A percentile compares a stretch with the other conserved stretches of the same genome.
Conservation (phyloP, 2,888 invertebrate species). For the Eledone cirrhosa region DNA sequence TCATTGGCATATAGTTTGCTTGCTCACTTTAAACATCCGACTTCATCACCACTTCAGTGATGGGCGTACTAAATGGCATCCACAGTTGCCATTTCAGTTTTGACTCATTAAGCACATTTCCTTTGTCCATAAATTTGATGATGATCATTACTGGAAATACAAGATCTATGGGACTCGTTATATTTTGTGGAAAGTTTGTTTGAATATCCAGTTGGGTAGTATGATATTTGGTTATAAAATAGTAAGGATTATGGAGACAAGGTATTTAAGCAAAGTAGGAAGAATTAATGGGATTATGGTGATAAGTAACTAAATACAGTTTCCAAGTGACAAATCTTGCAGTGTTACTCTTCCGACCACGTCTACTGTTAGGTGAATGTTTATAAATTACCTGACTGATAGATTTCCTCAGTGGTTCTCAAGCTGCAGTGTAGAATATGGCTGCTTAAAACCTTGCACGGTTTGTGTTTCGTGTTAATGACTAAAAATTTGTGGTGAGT, state of each 20-base stretch:
- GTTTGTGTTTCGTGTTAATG: slow-evolving; percentile 29
- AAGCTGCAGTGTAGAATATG: slow-evolving; percentile 29
- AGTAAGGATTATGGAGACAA: slow-evolving; percentile 37
- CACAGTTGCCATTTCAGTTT: not conserved
- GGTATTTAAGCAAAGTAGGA: slow-evolving; percentile 34
- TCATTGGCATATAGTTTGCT: slow-evolving; percentile 31
- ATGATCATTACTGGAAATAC: slow-evolving; percentile 20
- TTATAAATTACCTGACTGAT: slow-evolving; percentile 14
- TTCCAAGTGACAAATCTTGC: slow-evolving; percentile 21
- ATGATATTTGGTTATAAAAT: slow-evolving; percentile 36
- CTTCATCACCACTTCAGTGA: slow-evolving; percentile 25
- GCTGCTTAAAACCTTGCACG: slow-evolving; percentile 32
- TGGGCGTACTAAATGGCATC: not conserved
- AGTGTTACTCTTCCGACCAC: not conserved
- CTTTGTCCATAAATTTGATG: slow-evolving; percentile 34
- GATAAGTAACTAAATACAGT: slow-evolving; percentile 14
- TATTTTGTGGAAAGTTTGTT: slow-evolving; percentile 36
- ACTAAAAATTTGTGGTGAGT: slow-evolving; percentile 30
- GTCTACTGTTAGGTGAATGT: slow-evolving; percentile 9
- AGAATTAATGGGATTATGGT: slow-evolving; percentile 21
- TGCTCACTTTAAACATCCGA: slow-evolving; percentile 29
- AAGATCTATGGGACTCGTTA: slow-evolving; percentile 24
- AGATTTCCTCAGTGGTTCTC: slow-evolving; percentile 20
- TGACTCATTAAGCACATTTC: slow-evolving; percentile 38
- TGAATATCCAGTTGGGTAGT: slow-evolving; percentile 37